Evolutionary conservation across 2,888 invertebrate species (phyloP).

Genomic region (Hypomecis punctinalis): DNA sequence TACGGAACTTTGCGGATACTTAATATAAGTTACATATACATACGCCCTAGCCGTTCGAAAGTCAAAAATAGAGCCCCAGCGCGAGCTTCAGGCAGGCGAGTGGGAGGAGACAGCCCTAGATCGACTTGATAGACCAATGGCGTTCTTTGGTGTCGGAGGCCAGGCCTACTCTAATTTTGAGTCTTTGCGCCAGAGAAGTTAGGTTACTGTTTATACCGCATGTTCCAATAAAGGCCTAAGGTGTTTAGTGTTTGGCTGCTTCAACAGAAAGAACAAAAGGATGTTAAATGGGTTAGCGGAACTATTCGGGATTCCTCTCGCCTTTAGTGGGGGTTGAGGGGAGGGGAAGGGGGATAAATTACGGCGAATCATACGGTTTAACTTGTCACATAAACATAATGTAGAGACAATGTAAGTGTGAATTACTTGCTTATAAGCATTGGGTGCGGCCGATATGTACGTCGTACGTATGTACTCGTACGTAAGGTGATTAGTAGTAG

Average conservation of each 20-base stretch:
- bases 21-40: too few species aligned
- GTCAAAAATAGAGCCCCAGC: too few species aligned
- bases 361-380: slow-evolving; percentile 12
- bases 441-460: too few species aligned
- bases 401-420: neutral
- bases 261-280: slow-evolving; percentile 27
- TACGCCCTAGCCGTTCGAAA: too few species aligned
- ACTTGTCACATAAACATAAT: slow-evolving; percentile 4
- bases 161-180: neutral
- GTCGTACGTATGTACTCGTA: too few species aligned
- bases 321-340: slow-evolving; percentile 14
- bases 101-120: too few species aligned
- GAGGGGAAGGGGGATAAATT: slow-evolving; percentile 7
- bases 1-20: too few species aligned
- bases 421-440: too few species aligned
- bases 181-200: slow-evolving; percentile 5
- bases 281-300: slow-evolving; percentile 31
- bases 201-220: slow-evolving; percentile 14
- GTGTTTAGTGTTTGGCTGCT: slow-evolving; percentile 30
- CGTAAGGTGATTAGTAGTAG: too few species aligned
- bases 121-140: too few species aligned
- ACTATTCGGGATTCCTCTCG: slow-evolving; percentile 14
- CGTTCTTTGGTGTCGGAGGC: too few species aligned
- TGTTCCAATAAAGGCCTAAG: slow-evolving; percentile 20
- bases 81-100: too few species aligned